Percentiles rank a stretch among this genome's conserved stretches.
phyloP scores from a whole-genome alignment of 2,113 vertebrate genomes.

The Thryonomys swinderianus region DNA sequence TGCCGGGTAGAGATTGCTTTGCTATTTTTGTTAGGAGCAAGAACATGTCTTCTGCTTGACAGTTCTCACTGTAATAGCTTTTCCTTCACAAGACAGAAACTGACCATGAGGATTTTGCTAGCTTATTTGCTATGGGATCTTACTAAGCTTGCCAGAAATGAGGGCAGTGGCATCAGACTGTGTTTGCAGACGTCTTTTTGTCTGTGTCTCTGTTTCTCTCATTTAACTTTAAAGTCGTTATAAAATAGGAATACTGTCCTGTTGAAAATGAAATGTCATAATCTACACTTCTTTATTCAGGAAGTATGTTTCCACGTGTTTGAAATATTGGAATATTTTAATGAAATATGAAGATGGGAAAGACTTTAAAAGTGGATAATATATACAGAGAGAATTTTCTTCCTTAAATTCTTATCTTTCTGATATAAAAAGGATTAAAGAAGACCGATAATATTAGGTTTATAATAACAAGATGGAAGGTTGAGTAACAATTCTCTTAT shows the following conservation, averaged over 20 bases:
- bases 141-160: neutral
- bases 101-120: neutral
- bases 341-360: neutral
- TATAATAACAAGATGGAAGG: neutral
- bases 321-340: neutral
- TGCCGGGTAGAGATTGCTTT: neutral
- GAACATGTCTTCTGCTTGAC: neutral
- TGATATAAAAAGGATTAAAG: neutral
- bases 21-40: neutral
- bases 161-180: neutral
- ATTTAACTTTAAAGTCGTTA: neutral
- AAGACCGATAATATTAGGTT: neutral
- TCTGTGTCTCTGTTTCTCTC: neutral
- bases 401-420: neutral
- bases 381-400: neutral
- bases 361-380: neutral
- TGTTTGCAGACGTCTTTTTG: neutral
- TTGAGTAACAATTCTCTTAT: neutral
- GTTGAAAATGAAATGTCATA: neutral
- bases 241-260: neutral
- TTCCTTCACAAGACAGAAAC: neutral
- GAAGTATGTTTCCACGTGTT: neutral
- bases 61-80: neutral
- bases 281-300: neutral
- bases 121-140: neutral